Percentiles rank a stretch among this genome's conserved stretches.
phyloP scores from a whole-genome alignment of 30 jellyfish, hydroid and myxozoan genomes.

The Aurelia sp. region DNA sequence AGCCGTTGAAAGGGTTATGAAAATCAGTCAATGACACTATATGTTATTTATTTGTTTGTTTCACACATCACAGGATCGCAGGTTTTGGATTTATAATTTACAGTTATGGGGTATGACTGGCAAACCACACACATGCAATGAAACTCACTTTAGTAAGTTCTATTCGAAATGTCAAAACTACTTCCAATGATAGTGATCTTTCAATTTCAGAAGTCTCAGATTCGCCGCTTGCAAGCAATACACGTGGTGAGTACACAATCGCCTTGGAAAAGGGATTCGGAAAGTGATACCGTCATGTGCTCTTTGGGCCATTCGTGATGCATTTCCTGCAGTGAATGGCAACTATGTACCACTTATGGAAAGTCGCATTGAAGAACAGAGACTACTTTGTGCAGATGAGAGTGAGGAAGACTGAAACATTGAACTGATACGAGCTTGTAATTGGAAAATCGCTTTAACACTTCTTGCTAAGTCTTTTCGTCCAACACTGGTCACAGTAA shows the following conservation, averaged over 20 bases:
- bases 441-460: too few relatives aligned
- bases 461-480: too few relatives aligned
- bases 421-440: too few relatives aligned
- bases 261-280: conserved; percentile 55
- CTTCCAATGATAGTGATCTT: too few relatives aligned
- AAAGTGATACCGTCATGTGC: conserved; percentile 72
- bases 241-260: conserved; percentile 70
- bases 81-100: neutral
- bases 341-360: conserved; percentile 35
- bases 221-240: too few relatives aligned
- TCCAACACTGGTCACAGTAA: too few relatives aligned
- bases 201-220: too few relatives aligned
- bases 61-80: neutral
- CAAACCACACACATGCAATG: too few relatives aligned
- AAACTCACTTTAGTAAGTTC: too few relatives aligned
- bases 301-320: conserved; percentile 26
- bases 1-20: neutral
- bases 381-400: conserved; percentile 13
- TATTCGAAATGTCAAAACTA: too few relatives aligned
- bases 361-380: conserved; percentile 15
- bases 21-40: neutral
- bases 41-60: neutral
- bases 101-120: conserved; percentile 16
- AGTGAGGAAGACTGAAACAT: neutral
- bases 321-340: conserved; percentile 23